phyloP scores from a whole-genome alignment of 1,140 invertebrate genomes.

The Philopotamus ludificatus region DNA sequence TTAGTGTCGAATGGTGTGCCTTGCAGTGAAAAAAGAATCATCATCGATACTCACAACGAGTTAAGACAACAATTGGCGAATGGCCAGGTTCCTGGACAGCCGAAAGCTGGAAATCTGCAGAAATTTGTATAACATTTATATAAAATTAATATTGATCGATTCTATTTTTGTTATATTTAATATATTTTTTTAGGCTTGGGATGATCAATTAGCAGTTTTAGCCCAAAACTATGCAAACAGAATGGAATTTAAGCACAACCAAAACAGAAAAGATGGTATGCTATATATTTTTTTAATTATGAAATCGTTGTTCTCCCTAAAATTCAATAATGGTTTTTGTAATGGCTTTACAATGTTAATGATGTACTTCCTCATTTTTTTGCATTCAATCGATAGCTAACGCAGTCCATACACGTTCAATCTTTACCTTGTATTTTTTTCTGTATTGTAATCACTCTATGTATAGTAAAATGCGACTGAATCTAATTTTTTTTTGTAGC shows the following conservation, averaged over 20 bases:
- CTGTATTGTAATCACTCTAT: no score
- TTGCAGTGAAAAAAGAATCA: slow-evolving; percentile 23
- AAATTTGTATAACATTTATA: no score
- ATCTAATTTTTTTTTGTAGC: slow-evolving; percentile 6
- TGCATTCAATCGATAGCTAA: no score
- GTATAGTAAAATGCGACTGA: neutral
- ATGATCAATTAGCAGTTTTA: slow-evolving; percentile 23
- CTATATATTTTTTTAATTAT: neutral
- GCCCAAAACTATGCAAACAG: slow-evolving; percentile 35
- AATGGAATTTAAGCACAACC: slow-evolving; percentile 31
- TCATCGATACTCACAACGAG: slow-evolving; percentile 28
- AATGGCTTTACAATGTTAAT: no score
- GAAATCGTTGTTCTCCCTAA: neutral
- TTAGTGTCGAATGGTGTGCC: slow-evolving; percentile 3
- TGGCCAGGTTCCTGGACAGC: slow-evolving; percentile 25
- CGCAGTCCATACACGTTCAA: no score
- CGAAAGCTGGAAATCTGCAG: slow-evolving; percentile 36
- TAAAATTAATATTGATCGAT: no score
- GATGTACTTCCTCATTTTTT: no score
- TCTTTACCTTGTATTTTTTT: no score
- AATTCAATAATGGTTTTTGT: neutral
- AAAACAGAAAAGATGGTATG: slow-evolving; percentile 27
- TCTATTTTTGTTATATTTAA: no score
- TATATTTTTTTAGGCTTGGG: slow-evolving; percentile 32
- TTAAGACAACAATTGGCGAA: slow-evolving; percentile 23